phyloP scores from a whole-genome alignment of 2,113 vertebrate genomes.

The Psettodes erumei region DNA sequence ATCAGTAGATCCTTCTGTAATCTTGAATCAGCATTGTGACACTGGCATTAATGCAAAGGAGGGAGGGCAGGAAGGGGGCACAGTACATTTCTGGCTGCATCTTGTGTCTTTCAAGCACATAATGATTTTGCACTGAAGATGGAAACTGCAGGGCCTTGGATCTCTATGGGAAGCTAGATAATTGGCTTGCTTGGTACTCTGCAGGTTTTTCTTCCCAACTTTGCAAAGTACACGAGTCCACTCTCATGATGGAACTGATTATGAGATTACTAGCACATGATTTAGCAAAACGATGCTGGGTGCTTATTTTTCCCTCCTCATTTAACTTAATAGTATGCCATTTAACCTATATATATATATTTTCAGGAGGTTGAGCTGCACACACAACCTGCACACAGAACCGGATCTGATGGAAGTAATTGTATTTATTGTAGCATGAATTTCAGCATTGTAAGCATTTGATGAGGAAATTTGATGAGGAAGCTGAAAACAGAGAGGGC shows the following conservation, averaged over 20 bases:
- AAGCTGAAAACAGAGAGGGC: no score
- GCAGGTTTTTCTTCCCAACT: slow-evolving; percentile 25
- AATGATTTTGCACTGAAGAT: slow-evolving; percentile 45
- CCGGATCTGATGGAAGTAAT: background rate
- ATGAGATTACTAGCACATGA: slow-evolving; percentile 47
- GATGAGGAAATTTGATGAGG: no score
- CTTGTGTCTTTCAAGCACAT: slow-evolving; percentile 23
- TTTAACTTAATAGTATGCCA: slow-evolving; percentile 27
- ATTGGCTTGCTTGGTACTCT: slow-evolving; percentile 42
- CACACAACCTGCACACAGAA: slow-evolving; percentile 5
- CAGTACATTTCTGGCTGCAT: slow-evolving; percentile 19
- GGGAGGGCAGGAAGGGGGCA: no score
- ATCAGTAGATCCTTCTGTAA: slow-evolving; percentile 40
- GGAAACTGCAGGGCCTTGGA: slow-evolving; percentile 42
- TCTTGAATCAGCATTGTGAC: slow-evolving; percentile 51
- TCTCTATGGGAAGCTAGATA: slow-evolving; percentile 51
- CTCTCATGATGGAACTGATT: slow-evolving; percentile 45
- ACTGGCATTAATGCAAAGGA: slow-evolving; percentile 39
- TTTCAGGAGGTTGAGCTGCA: background rate
- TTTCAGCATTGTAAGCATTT: background rate
- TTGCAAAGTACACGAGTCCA: slow-evolving; percentile 33
- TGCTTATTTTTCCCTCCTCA: slow-evolving; percentile 23
- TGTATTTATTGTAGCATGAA: background rate
- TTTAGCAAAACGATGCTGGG: slow-evolving; percentile 46
- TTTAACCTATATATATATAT: slow-evolving; percentile 10